Base-by-base conservation (phyloP, 2,888 invertebrate species). In the Catocala fraxini region DNA sequence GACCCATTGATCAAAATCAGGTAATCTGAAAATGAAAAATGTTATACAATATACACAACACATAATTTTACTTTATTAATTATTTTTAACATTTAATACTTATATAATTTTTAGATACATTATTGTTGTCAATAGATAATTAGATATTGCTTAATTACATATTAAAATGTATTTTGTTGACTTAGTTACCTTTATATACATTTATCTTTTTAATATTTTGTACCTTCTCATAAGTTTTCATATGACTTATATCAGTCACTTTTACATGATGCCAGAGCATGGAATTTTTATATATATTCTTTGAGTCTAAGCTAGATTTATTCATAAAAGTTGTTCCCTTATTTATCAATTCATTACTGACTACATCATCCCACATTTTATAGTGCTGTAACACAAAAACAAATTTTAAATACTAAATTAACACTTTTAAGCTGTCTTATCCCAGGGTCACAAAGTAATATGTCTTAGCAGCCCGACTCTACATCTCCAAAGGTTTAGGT, bases 121-220 rank as follows among this genome's bases (percentile, higher is more conserved):
- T 25, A 25, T 25, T 25, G 25, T 25, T 4, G 3, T 25, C 25
- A 25, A 25, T 25, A 25, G 25, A 25, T 25, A 25, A 25, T 25
- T 25, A 25, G 25, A 25, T 25, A 25, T 25, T 25, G 25, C 4
- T 25, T 25, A 25, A 25, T 25, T 25, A 25, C 25, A 25, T 25
- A 25, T 25, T 3, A 25, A 25, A 25, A 25, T 25, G 1, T 25
- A 25, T 25, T 25, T 25, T 25, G 4, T 3, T 25, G 25, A 25
- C 25, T 25, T 25, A 25, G 47, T 70, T 80, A 89, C 89, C 86
- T 74, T 71, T 81, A 65, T 82, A 83, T 35, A 89, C 68, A 73
- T 81, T 78, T 9, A 90, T 70, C 43, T 66, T 76, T 46, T 55
- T 73, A 33, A 85, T 65, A 51, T 63, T 15, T 11, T 56, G 11